Evolutionary conservation across 53 echinoderm and acorn worm species (phyloP), one percentile per base, ranked within the genome.

Genomic region (Zoroaster sp.): DNA sequence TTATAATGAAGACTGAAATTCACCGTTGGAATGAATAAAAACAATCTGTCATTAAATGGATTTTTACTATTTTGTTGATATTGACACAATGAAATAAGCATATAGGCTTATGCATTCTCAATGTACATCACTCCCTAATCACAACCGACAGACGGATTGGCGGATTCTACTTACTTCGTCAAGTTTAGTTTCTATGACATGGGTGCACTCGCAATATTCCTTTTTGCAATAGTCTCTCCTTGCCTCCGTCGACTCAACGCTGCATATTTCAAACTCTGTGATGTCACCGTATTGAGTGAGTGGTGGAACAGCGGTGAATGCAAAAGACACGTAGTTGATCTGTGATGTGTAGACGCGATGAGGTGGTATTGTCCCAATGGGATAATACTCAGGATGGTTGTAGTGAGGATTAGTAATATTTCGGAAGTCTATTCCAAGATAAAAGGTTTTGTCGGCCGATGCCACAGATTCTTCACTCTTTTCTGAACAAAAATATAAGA

Each of bases 191-290:
- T 73, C 83, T 17, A 93, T 40, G 25, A 90, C 89, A 28, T 97
- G 92, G 1, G 94, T 91, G 42, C 97, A 97, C 65, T 92, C 80
- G 73, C 97, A 97, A 38, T 95, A 97, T 77, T 95, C 89, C 17
- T 75, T 35, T 17, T 55, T 66, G 59, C 95, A 95, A 39, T 95
- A 72, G 18, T 53, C 89, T 14, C 80, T 69, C 88, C 80, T 93
- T 8, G 77, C 86, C 36, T 85, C 38, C 12, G 88, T 90, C 15
- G 89, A 74, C n/a, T 89, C 40, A 1, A 83, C 54, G n/a, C 73
- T 91, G 74, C 94, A 94, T 1, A 94, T 54, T 44, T 92, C 73
- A 40, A 52, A 88, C 15, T 55, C 21, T 23, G 66, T 35, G 67
- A 95, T 40, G 21, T 97, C 94, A 42, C 25, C 15, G 33, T 69